These are phyloP conservation scores for Tridacna crocea DNA, from an alignment of 2,888 invertebrate genomes.

Conservation along the genomic window DNA sequence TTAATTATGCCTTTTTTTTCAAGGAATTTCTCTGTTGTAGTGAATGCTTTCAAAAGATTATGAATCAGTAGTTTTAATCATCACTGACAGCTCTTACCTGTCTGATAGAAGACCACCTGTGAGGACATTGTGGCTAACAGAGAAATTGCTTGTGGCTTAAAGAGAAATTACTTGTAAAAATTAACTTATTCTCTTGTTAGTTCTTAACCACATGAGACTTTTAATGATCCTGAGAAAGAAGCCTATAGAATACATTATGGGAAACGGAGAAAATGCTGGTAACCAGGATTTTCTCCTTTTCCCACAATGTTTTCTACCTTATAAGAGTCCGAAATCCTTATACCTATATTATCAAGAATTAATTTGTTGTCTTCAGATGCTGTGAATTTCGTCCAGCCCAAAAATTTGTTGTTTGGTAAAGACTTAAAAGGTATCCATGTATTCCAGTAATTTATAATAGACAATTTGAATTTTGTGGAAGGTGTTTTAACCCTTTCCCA, in stretches of 20 bases:
- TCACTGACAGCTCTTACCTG: too few relatives aligned
- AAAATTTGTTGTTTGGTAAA: not conserved
- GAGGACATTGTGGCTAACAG: not conserved
- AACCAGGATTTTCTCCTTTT: constrained; percentile 8
- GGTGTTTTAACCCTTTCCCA: too few relatives aligned
- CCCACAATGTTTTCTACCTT: not conserved
- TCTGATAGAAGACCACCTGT: too few relatives aligned
- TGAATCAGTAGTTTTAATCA: too few relatives aligned
- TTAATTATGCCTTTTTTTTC: too few relatives aligned
- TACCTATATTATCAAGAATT: too few relatives aligned
- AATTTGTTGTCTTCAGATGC: not conserved
- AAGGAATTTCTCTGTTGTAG: too few relatives aligned
- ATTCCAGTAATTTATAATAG: too few relatives aligned
- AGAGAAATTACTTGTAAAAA: not conserved
- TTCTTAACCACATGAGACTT: not conserved
- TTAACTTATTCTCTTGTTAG: too few relatives aligned
- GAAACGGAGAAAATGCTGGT: not conserved
- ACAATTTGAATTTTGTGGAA: too few relatives aligned
- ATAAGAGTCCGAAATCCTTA: too few relatives aligned
- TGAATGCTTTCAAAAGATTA: too few relatives aligned
- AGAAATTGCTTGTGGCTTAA: not conserved
- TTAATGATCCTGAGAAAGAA: not conserved
- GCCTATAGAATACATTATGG: not conserved
- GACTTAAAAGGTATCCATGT: not conserved
- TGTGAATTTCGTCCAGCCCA: not conserved